Evolutionary conservation across 2,113 vertebrate genomes (phyloP).

Genomic region (Paramormyrops kingsleyae): DNA sequence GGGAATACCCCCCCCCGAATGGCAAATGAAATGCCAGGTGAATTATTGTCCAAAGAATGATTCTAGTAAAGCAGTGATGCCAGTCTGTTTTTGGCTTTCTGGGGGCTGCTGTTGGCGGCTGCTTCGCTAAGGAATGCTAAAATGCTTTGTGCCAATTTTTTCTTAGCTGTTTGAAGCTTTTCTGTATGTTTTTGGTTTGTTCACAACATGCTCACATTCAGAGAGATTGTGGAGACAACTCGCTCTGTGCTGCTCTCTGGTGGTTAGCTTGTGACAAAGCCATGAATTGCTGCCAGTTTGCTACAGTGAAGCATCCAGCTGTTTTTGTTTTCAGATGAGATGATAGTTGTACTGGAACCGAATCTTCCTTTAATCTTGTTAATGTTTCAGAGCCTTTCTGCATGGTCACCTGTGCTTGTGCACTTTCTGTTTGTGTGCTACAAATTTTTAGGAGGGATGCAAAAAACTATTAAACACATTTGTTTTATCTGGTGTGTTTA

Average conservation of each 20-base stretch:
- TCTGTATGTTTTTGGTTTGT: not conserved
- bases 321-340: not conserved
- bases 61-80: not conserved
- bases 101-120: not conserved
- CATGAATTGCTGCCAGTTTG: not conserved
- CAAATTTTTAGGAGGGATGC: slow-evolving; percentile 1
- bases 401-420: not conserved
- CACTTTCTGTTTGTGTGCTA: slow-evolving; percentile 5
- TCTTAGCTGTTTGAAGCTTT: not conserved
- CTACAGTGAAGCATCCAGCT: not conserved
- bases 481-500: not conserved
- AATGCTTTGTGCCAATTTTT: not conserved
- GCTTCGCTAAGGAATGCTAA: not conserved
- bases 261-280: not conserved
- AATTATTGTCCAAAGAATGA: not conserved
- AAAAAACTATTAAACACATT: slow-evolving; percentile 8
- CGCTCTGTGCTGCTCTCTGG: not conserved
- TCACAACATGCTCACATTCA: not conserved
- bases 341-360: not conserved
- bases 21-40: not conserved
- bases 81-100: not conserved
- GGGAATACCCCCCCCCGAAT: not conserved
- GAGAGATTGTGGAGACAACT: not conserved
- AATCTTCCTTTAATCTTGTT: not conserved
- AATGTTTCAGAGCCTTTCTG: slow-evolving; percentile 3